phyloP scores from a whole-genome alignment of 53 echinoderm and acorn worm genomes.

The Antedon mediterranea region DNA sequence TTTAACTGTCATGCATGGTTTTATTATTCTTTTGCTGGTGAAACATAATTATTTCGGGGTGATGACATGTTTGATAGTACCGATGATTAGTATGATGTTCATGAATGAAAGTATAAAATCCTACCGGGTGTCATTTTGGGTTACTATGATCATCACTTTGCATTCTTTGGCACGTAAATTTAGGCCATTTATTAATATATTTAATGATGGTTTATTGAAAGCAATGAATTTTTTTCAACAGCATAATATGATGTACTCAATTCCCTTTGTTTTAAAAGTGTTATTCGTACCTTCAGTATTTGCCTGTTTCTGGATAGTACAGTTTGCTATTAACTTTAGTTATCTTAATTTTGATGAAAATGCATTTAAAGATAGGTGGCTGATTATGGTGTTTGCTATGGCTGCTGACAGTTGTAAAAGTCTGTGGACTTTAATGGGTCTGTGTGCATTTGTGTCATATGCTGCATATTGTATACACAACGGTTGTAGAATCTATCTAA shows the following conservation, averaged over 20 bases:
- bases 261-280: slow-evolving; percentile 65
- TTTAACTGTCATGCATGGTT: slow-evolving; percentile 4
- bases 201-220: neutral
- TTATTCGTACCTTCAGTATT: slow-evolving; percentile 74
- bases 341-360: slow-evolving; percentile 12
- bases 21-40: neutral
- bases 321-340: slow-evolving; percentile 56
- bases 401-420: slow-evolving; percentile 79
- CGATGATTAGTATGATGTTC: slow-evolving; percentile 24
- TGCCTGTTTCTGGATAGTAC: slow-evolving; percentile 60
- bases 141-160: neutral
- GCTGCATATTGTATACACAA: slow-evolving; percentile 51
- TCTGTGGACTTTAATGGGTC: slow-evolving; percentile 88
- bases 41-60: slow-evolving; percentile 3
- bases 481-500: slow-evolving; percentile 75
- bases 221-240: slow-evolving; percentile 21
- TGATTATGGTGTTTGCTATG: slow-evolving; percentile 51
- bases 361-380: slow-evolving; percentile 45
- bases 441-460: slow-evolving; percentile 87
- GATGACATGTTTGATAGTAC: slow-evolving; percentile 32
- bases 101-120: neutral
- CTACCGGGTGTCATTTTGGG: neutral
- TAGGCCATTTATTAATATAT: neutral
- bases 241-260: slow-evolving; percentile 65
- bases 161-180: neutral